Conservation (phyloP, 2,113 vertebrate genomes). For the Hemicordylus capensis region DNA sequence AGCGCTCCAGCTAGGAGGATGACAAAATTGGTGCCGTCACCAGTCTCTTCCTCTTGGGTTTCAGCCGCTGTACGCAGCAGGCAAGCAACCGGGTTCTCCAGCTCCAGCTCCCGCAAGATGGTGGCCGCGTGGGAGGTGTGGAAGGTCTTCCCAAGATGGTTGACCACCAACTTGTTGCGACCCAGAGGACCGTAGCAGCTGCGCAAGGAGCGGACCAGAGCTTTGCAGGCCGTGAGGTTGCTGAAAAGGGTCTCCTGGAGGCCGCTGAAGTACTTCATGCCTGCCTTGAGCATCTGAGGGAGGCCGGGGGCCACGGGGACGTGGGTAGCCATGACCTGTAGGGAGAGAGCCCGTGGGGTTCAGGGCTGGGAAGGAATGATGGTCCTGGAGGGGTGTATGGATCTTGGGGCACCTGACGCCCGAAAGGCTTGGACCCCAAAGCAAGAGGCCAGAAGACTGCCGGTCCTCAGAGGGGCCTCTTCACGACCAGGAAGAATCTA, state of each 20-base stretch:
- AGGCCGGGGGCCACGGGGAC: conserved; percentile 20
- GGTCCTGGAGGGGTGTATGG: not conserved
- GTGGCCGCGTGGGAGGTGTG: conserved; percentile 1
- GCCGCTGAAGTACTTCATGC: conserved; percentile 25
- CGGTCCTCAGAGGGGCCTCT: too few relatives aligned
- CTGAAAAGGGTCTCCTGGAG: conserved; percentile 33
- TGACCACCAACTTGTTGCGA: conserved; percentile 37
- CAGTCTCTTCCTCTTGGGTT: conserved; percentile 21
- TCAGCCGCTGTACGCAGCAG: not conserved
- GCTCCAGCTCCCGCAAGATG: conserved; percentile 22
- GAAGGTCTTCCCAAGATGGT: conserved; percentile 13
- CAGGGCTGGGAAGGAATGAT: not conserved
- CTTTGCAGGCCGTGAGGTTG: conserved; percentile 39
- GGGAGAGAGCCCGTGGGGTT: not conserved
- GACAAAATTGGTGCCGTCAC: conserved; percentile 20
- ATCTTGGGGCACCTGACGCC: too few relatives aligned
- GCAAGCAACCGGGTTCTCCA: conserved; percentile 37
- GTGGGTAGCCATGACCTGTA: conserved; percentile 31
- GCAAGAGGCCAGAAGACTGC: too few relatives aligned
- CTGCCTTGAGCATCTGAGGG: not conserved
- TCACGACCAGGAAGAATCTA: too few relatives aligned
- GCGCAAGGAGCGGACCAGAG: not conserved
- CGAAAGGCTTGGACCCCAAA: too few relatives aligned
- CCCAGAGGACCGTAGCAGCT: conserved; percentile 40
- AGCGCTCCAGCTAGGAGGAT: conserved; percentile 29